Evolutionary conservation across 2,888 invertebrate species (phyloP).

Genomic region (Lepas anatifera): DNA sequence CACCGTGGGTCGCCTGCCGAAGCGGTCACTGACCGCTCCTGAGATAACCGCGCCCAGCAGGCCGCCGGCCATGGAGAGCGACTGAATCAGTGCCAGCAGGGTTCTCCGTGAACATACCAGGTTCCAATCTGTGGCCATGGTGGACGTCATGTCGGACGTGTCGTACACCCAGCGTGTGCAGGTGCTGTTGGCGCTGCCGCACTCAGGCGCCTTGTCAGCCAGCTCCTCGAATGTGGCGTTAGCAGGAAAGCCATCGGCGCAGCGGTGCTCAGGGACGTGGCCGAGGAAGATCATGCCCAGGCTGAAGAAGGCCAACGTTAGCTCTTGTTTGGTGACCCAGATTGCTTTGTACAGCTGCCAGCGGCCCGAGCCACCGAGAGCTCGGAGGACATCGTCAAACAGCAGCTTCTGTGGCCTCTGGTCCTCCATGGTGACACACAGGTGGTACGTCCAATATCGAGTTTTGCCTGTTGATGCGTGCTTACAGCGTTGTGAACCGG

Average conservation of each 20-base stretch:
- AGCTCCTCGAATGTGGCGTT: not conserved
- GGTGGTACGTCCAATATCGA: too few species aligned
- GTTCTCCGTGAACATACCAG: slow-evolving; percentile 21
- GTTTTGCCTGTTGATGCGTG: too few species aligned
- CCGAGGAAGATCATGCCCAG: slow-evolving; percentile 15
- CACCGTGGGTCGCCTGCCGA: slow-evolving; percentile 24
- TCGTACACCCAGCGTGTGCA: slow-evolving; percentile 20
- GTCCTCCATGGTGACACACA: too few species aligned
- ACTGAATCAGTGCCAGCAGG: slow-evolving; percentile 22
- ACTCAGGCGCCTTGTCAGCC: not conserved
- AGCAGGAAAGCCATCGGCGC: slow-evolving; percentile 7
- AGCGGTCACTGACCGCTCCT: slow-evolving; percentile 24
- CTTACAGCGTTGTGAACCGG: too few species aligned
- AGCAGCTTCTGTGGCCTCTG: too few species aligned
- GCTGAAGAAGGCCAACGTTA: not conserved
- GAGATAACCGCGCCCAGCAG: slow-evolving; percentile 24
- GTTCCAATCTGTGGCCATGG: slow-evolving; percentile 22
- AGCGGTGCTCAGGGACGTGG: slow-evolving; percentile 13
- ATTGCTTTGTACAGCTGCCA: slow-evolving; percentile 16
- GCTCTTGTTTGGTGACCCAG: slow-evolving; percentile 10
- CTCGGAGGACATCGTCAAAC: slow-evolving; percentile 16
- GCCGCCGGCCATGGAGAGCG: slow-evolving; percentile 23
- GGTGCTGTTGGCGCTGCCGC: not conserved
- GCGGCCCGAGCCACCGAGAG: slow-evolving; percentile 15
- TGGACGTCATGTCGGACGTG: slow-evolving; percentile 15